Percentiles rank a stretch among this genome's conserved stretches.
These are phyloP conservation scores for Eriocheir sinensis DNA, from an alignment of 1,140 invertebrate species.

Conservation along the genomic window DNA sequence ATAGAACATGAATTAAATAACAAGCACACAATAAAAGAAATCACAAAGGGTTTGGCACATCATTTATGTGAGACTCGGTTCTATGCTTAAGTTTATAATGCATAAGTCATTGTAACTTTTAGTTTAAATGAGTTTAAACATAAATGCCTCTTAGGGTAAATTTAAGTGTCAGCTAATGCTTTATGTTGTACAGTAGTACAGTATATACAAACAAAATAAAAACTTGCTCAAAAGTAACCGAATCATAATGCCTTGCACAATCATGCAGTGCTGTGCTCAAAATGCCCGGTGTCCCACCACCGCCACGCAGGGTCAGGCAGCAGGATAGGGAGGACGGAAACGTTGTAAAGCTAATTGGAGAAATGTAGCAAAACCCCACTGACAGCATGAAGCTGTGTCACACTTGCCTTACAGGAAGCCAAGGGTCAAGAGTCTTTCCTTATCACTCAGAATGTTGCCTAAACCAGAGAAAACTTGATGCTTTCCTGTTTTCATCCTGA, in stretches of 20 bases:
- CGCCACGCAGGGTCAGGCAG: neutral
- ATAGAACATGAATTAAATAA: neutral
- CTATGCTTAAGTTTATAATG: neutral
- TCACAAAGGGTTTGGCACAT: constrained; percentile 10
- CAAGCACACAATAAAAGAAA: neutral
- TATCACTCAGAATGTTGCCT: neutral
- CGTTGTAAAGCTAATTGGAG: constrained; percentile 8
- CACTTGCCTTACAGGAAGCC: neutral
- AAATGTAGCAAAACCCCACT: neutral
- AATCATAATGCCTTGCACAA: constrained; percentile 15
- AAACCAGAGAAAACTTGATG: neutral
- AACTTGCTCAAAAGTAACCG: neutral
- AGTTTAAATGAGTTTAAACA: neutral
- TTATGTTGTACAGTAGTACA: neutral
- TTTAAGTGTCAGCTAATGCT: neutral
- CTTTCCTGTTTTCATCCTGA: no score
- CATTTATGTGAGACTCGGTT: neutral
- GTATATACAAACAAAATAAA: neutral
- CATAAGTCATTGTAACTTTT: neutral
- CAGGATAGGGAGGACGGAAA: constrained; percentile 8
- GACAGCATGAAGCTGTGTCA: neutral
- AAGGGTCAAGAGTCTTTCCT: neutral
- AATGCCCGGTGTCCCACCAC: neutral
- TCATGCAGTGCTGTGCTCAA: neutral
- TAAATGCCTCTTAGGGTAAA: neutral